Evolutionary conservation across 2,797 vertebrate species (phyloP), one percentile per base, ranked within the genome.

Genomic region (Acipenser ruthenus): DNA sequence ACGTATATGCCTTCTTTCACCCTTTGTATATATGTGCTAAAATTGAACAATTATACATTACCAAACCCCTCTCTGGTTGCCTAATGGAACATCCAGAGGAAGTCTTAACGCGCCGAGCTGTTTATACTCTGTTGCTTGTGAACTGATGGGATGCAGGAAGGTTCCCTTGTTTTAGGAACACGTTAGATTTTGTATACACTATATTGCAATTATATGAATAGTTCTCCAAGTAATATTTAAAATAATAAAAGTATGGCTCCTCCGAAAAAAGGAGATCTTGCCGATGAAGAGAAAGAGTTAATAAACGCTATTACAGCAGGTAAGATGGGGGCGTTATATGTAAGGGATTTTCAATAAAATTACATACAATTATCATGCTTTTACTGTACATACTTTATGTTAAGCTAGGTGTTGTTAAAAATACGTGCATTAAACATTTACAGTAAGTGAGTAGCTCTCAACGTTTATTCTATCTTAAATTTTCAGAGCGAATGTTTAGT

Each of bases 281-380:
- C 87, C 23, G 69, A 74, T 6, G 91, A 88, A 67, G 96, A 99
- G 70, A 93, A 87, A 80, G 91, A 93, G 53, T 78, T 99, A 68
- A 83, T 99, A 75, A 82, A 80, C 70, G 92, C 89, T 70, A 95
- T 99, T 61, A 84, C 93, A 60, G 86, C 89, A 90, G 95, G 95
- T 98, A 87, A 78, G 88, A 71, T 70, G 66, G 72, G 7, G 12
- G n/a, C 7, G 13, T 13, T 51, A 5, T 50, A 18, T 12, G 6
- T 50, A 55, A 49, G 61, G 61, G 47, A 62, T 62, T 10, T 23
- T 23, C 61, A 18, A 12, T 8, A 9, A 62, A 62, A 23, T 62
- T 8, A 10, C 10, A 23, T 49, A 11, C 61, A 10, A 9, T 10
- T 49, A 12, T 62, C 15, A 23, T 49, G 15, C 18, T 11, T 49